A percentile compares a stretch with the other conserved stretches of the same genome.
These are phyloP conservation scores for Pteromalus puparum DNA, from an alignment of 1,140 invertebrate genomes.

Conservation along the genomic window DNA sequence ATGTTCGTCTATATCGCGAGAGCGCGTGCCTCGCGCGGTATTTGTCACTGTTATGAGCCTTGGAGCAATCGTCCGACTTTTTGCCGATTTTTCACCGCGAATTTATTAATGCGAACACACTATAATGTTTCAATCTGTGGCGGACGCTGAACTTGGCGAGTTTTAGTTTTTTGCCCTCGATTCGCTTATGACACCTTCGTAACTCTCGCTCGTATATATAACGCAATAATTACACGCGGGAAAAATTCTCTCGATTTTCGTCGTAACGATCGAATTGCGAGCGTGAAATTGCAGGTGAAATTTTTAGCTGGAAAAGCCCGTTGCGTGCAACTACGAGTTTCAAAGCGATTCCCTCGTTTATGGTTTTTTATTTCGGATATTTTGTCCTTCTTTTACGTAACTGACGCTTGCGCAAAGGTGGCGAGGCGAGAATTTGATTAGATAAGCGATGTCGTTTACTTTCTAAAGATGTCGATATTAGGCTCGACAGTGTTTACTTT, in stretches of 20 bases:
- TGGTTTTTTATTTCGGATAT: not conserved
- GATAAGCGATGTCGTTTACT: not conserved
- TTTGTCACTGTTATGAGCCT: slow-evolving; percentile 16
- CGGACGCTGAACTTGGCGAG: too few species aligned
- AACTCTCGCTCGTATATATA: too few species aligned
- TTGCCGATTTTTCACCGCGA: not conserved
- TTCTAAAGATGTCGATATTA: slow-evolving; percentile 12
- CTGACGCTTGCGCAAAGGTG: not conserved
- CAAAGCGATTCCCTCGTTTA: not conserved
- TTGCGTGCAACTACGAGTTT: too few species aligned
- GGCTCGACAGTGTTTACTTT: not conserved
- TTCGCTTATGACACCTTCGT: too few species aligned
- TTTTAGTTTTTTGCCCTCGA: too few species aligned
- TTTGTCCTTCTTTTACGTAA: not conserved
- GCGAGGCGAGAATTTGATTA: slow-evolving; percentile 9
- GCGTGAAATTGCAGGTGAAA: too few species aligned
- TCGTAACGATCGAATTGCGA: too few species aligned
- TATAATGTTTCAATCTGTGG: not conserved
- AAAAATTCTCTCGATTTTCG: too few species aligned
- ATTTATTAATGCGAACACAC: not conserved
- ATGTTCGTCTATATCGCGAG: not conserved
- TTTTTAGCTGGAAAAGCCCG: too few species aligned
- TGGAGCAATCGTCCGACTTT: not conserved
- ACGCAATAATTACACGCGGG: too few species aligned
- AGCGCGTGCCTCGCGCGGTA: too few species aligned